A percentile compares a stretch with the other conserved stretches of the same genome.
These are phyloP conservation scores for Struthidea cinerea DNA, from an alignment of 2,113 vertebrate genomes.

Conservation along the genomic window DNA sequence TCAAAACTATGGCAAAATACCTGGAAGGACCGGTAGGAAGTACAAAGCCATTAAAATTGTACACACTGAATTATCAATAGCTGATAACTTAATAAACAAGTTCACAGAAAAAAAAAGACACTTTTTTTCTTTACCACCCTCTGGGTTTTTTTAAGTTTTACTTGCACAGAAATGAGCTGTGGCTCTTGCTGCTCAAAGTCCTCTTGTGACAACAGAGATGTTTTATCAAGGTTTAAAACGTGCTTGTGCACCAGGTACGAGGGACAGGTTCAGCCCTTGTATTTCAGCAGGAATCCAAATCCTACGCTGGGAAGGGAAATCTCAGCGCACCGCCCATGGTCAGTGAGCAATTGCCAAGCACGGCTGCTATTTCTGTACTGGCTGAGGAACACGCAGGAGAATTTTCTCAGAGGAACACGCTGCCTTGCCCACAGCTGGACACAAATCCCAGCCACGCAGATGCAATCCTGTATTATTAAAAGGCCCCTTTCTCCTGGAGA, in stretches of 20 bases:
- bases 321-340: not conserved
- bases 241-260: not conserved
- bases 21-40: conserved; percentile 18
- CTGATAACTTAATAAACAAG: conserved; percentile 15
- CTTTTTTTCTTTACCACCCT: not conserved
- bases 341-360: not conserved
- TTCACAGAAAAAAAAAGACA: not conserved
- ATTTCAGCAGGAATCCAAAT: not conserved
- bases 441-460: not conserved
- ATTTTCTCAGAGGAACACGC: not conserved
- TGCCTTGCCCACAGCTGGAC: not conserved
- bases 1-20: not conserved
- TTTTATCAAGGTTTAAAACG: not conserved
- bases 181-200: not conserved
- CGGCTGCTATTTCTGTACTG: not conserved
- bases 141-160: not conserved
- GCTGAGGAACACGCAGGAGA: not conserved
- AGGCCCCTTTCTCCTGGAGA: not conserved
- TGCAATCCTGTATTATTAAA: not conserved
- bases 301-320: not conserved
- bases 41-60: conserved; percentile 48
- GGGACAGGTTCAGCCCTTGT: conserved; percentile 17
- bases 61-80: not conserved
- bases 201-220: accelerated
- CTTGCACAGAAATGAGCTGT: not conserved